Evolutionary conservation across 2,888 invertebrate species (phyloP).

Genomic region (Gryllus longicercus): DNA sequence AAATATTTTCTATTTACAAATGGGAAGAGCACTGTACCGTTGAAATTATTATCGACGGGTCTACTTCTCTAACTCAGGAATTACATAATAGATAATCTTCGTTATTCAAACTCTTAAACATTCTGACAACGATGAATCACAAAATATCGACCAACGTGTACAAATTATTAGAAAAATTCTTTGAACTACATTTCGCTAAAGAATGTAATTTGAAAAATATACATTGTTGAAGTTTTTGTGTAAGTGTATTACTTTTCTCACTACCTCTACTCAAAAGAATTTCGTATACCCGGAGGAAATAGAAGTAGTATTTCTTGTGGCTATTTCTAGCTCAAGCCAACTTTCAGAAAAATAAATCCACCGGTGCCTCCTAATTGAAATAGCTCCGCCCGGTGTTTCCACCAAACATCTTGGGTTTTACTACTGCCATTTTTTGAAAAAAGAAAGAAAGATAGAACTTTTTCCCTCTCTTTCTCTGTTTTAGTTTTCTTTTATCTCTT

Average conservation of each 20-base stretch:
- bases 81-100: no score
- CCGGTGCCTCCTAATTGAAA: background rate
- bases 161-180: no score
- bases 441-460: constrained; percentile 5
- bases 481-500: constrained; percentile 10
- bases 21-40: no score
- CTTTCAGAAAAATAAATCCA: background rate
- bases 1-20: no score
- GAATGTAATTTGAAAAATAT: no score
- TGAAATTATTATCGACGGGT: no score
- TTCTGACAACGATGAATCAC: no score
- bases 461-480: background rate
- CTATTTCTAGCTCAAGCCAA: background rate
- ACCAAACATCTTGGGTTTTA: constrained; percentile 10
- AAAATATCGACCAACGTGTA: no score
- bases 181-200: no score
- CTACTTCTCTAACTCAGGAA: no score
- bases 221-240: no score
- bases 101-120: no score
- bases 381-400: background rate
- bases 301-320: background rate
- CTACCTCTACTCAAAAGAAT: background rate
- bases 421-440: background rate
- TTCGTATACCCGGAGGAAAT: background rate
- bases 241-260: background rate